Base-by-base conservation (phyloP, 1,140 invertebrate genomes). In the Magallana angulata region DNA sequence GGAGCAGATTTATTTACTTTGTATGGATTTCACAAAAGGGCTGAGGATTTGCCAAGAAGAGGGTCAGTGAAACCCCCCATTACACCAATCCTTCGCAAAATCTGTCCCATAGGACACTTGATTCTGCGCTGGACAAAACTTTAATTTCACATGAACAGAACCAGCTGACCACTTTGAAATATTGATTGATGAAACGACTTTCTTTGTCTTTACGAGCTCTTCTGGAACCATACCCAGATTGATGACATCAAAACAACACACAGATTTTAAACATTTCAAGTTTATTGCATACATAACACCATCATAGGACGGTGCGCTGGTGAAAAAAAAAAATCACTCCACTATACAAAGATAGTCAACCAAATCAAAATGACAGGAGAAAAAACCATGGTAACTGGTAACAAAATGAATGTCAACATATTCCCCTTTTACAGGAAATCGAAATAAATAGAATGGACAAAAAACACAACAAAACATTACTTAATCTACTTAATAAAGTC, bases 221-320 rank as follows among this genome's bases (percentile, higher is more conserved):
- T 7, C 14, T 14, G 14, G 5, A 57, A n/a, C 48, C 57, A 3
- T 57, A 48, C 36, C 36, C 12, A 57, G 18, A 56, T 56, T 12
- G n/a, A 9, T 82, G 48, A 82, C n/a, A 82, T 57, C 14, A 82
- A 12, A 82, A 82, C 81, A 82, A 82, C 18, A 82, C 48, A 82
- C 48, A 56, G 4, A 60, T 9, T 9, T n/a, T 36, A 59, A 80
- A 84, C 82, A 60, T 62, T 84, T 84, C 57, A 88, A 60, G 84
- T 89, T 89, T 89, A 89, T 89, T 89, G 89, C 89, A 89, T 88
- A 89, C 86, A 89, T 85, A 89, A 89, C 86, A 89, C 84, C 84
- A 89, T 89, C 89, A 85, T 58, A 30, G 87, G 86, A 85, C 87
- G 85, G 87, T 88, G 87, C 59, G 85, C 57, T 86, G 85, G 88